These are phyloP conservation scores for Phalanger gymnotis DNA, from an alignment of 2,797 vertebrate genomes.

Conservation along the genomic window DNA sequence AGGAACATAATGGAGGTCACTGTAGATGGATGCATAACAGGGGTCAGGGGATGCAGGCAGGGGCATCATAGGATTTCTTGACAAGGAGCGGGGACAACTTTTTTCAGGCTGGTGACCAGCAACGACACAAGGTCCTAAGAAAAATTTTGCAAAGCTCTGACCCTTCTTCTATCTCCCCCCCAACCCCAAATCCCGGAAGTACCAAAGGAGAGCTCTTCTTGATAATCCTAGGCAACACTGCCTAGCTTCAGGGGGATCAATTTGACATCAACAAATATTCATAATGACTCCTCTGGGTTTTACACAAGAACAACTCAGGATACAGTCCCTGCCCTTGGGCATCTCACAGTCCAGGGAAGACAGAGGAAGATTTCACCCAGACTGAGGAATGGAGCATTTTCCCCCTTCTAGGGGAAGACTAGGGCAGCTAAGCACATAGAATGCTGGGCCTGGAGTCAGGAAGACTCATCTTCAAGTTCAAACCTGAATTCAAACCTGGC, in stretches of 20 bases:
- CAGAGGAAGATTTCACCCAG: not conserved
- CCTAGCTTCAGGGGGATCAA: not conserved
- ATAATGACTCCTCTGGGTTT: not conserved
- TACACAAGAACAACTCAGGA: not conserved
- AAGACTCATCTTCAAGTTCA: not conserved
- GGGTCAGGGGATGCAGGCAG: not conserved
- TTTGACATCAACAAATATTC: not conserved
- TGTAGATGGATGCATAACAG: not conserved
- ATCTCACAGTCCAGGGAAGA: not conserved
- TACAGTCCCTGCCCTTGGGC: not conserved
- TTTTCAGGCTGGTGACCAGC: not conserved
- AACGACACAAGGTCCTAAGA: not conserved
- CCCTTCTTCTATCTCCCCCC: not conserved
- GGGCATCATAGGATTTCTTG: not conserved
- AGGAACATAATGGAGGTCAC: not conserved
- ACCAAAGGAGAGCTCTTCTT: not conserved
- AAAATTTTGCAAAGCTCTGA: not conserved
- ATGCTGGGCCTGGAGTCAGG: not conserved
- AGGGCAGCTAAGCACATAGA: not conserved
- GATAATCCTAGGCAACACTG: not conserved
- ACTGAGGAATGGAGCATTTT: not conserved
- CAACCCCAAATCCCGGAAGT: not conserved
- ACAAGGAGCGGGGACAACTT: not conserved
- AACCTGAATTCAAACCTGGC: too few relatives aligned
- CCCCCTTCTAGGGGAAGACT: not conserved